Evolutionary conservation across 2,113 vertebrate genomes (phyloP).

Genomic region (Thamnophis sirtalis): DNA sequence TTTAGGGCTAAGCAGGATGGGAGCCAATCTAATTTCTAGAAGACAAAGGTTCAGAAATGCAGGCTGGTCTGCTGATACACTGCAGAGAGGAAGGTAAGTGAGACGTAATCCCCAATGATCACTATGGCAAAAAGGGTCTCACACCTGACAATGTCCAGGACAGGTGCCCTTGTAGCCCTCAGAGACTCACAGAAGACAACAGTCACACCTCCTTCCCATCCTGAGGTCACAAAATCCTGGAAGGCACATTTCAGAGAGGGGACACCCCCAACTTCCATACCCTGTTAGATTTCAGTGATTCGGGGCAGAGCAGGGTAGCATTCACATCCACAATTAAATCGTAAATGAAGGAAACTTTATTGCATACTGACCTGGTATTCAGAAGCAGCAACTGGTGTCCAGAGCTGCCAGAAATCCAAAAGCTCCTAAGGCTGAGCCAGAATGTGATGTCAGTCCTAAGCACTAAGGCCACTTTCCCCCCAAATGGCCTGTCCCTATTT

Average conservation of each 20-base stretch:
- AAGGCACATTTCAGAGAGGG: background rate
- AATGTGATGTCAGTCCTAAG: background rate
- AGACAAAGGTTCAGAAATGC: background rate
- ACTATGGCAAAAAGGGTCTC: background rate
- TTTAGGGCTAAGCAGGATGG: background rate
- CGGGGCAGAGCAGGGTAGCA: background rate
- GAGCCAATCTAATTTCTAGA: background rate
- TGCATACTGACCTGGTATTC: background rate
- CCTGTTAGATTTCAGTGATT: background rate
- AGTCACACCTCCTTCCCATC: too few relatives aligned
- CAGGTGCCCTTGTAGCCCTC: background rate
- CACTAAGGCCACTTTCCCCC: background rate
- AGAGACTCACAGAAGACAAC: background rate
- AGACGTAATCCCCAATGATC: background rate
- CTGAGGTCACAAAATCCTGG: background rate
- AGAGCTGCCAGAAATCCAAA: background rate
- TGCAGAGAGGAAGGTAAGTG: background rate
- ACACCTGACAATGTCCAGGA: background rate
- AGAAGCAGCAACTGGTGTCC: background rate
- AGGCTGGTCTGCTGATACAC: background rate
- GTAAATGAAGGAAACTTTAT: background rate
- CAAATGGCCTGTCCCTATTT: background rate
- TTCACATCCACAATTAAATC: background rate
- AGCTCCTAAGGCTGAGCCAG: background rate
- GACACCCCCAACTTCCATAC: background rate